These are phyloP conservation scores for Aldrovandia affinis DNA, from an alignment of 2,797 vertebrate genomes.

Conservation along the genomic window DNA sequence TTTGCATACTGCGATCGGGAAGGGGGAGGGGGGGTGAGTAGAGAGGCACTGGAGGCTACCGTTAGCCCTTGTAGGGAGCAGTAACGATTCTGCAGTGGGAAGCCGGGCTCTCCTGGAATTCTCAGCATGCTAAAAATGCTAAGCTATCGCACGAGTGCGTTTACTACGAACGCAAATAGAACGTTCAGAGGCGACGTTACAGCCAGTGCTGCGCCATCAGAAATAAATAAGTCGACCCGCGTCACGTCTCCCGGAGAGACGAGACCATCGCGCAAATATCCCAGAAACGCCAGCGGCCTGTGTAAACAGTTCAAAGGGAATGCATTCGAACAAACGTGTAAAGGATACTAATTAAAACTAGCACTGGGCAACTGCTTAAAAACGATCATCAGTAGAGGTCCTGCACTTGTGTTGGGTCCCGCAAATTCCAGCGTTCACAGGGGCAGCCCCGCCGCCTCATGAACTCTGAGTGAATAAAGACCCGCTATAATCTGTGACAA, in stretches of 20 bases:
- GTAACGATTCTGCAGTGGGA: background rate
- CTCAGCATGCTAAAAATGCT: background rate
- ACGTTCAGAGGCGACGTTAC: background rate
- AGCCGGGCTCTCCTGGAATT: background rate
- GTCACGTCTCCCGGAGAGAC: background rate
- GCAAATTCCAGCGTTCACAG: constrained; percentile 39
- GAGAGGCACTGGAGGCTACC: too few species aligned
- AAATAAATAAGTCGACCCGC: background rate
- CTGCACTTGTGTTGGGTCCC: constrained; percentile 36
- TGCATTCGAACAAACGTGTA: background rate
- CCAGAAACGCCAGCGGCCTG: background rate
- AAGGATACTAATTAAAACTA: background rate
- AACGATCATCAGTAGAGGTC: background rate
- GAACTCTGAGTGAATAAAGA: constrained; percentile 43
- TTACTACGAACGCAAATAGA: background rate
- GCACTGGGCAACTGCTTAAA: background rate
- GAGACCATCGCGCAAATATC: background rate
- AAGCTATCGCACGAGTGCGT: background rate
- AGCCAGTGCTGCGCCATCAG: background rate
- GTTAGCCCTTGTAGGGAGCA: background rate
- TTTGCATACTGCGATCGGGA: background rate
- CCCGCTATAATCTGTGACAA: constrained; percentile 41
- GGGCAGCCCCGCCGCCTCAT: constrained; percentile 25
- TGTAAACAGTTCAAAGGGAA: background rate
- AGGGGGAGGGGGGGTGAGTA: background rate